Evolutionary conservation across 2,888 invertebrate genomes (phyloP), one percentile per base, ranked within the genome.

Genomic region (Gnatocerus cornutus): DNA sequence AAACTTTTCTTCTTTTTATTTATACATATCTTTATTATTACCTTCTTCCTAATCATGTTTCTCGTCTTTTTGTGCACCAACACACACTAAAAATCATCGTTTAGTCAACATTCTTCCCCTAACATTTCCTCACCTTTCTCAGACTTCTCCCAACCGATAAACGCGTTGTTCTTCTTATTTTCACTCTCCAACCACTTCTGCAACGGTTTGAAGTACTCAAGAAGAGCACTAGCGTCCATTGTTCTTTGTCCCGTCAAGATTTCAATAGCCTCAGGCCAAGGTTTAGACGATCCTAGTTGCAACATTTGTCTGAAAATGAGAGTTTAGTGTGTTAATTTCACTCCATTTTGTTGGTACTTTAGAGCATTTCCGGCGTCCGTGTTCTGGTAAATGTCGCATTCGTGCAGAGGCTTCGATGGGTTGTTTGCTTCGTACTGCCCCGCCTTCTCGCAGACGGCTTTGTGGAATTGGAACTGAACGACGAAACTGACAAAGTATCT

Each of bases 211-310:
- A 95, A 96, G 85, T 93, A 95, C 81, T 95, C 93, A 70, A 94
- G 84, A 0, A 96, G 87, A 0, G 93, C 92, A 61, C 89, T 89
- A 8, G 93, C 93, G 69, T 90, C 89, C 92, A 96, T 93, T 62
- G 87, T 87, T 77, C 92, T 85, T 79, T 91, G 90, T 0, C 94
- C 95, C 0, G 94, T 95, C 30, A 96, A 87, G 6, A 88, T 89
- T 81, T 94, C 90, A 89, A 98, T 90, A 67, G 94, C 94, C 76
- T 96, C 94, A n/a, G 91, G 91, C 94, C 94, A 94, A 0, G 93
- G 92, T 75, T 88, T 89, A 0, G 93, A 93, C 0, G 91, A 89
- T 1, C 93, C 93, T 87, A 93, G 84, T 71, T 89, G 87, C 30
- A 92, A 85, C 91, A 92, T 91, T 73, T 89, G 88, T 9, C 92